phyloP scores from a whole-genome alignment of 2,113 vertebrate genomes.

The Takifugu flavidus region DNA sequence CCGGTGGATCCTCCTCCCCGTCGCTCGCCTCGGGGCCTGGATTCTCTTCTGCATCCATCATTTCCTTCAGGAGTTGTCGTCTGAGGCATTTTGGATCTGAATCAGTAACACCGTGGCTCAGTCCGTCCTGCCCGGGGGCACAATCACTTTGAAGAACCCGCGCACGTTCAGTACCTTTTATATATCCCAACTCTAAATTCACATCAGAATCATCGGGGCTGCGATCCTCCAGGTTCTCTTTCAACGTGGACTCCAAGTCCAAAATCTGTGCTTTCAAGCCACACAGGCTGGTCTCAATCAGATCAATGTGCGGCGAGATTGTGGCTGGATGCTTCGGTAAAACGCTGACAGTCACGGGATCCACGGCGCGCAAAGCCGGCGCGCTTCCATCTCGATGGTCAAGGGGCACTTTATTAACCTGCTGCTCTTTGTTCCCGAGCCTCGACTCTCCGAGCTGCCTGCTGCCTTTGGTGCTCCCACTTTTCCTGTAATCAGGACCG shows the following conservation, averaged over 20 bases:
- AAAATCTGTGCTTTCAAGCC: conserved; percentile 66
- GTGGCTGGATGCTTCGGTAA: background rate
- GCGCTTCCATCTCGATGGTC: background rate
- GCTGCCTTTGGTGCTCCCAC: conserved; percentile 6
- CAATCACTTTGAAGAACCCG: background rate
- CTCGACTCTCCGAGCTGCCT: background rate
- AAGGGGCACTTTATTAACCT: conserved; percentile 9
- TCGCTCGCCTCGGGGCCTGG: background rate
- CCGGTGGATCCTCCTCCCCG: background rate
- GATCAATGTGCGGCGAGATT: conserved; percentile 60
- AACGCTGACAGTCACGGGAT: conserved; percentile 2
- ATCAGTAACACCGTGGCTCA: background rate
- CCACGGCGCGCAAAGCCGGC: background rate
- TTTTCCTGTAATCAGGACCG: conserved; percentile 65
- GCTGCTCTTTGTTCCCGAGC: background rate
- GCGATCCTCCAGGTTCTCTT: conserved; percentile 30
- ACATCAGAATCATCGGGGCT: conserved; percentile 17
- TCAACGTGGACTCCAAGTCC: conserved; percentile 66
- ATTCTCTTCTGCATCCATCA: conserved; percentile 13
- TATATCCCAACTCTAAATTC: background rate
- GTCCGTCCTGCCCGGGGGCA: conserved; percentile 6
- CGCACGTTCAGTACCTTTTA: background rate
- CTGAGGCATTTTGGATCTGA: background rate
- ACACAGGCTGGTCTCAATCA: conserved; percentile 67
- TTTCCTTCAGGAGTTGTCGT: conserved; percentile 15